Evolutionary conservation across 2,113 vertebrate genomes (phyloP).

Genomic region (Dunckerocampus dactyliophorus): DNA sequence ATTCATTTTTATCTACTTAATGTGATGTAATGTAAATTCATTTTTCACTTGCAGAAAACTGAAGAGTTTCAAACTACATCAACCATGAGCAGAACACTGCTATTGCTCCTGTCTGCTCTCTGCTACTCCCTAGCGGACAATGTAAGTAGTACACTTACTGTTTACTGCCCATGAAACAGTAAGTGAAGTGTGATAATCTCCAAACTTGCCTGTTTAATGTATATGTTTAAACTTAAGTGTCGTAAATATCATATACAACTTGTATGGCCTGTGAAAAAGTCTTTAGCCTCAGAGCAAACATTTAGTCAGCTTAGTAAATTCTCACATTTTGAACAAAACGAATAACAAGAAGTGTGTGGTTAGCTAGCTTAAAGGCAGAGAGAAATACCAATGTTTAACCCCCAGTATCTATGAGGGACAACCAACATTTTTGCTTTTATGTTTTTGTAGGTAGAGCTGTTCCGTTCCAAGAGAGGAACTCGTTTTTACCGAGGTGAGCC

Average conservation of each 20-base stretch:
- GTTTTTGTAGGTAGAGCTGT: slow-evolving; percentile 48
- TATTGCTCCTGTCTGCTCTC: slow-evolving; percentile 51
- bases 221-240: not conserved
- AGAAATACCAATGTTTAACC: not conserved
- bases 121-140: slow-evolving; percentile 58
- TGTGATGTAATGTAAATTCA: not conserved
- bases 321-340: not conserved
- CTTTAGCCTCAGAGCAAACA: not conserved
- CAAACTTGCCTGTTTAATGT: not conserved
- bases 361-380: too few relatives aligned
- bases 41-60: slow-evolving; percentile 23
- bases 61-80: slow-evolving; percentile 2
- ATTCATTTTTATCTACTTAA: too few relatives aligned
- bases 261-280: not conserved
- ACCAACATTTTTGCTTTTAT: slow-evolving; percentile 2
- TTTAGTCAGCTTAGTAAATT: not conserved
- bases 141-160: slow-evolving; percentile 48
- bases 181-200: not conserved
- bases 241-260: not conserved
- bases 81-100: slow-evolving; percentile 45
- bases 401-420: not conserved
- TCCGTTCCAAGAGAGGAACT: slow-evolving; percentile 63
- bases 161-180: not conserved
- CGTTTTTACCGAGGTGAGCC: slow-evolving; percentile 70
- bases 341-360: too few relatives aligned